Evolutionary conservation across 2,113 vertebrate genomes (phyloP).

Genomic region (Neotoma lepida): DNA sequence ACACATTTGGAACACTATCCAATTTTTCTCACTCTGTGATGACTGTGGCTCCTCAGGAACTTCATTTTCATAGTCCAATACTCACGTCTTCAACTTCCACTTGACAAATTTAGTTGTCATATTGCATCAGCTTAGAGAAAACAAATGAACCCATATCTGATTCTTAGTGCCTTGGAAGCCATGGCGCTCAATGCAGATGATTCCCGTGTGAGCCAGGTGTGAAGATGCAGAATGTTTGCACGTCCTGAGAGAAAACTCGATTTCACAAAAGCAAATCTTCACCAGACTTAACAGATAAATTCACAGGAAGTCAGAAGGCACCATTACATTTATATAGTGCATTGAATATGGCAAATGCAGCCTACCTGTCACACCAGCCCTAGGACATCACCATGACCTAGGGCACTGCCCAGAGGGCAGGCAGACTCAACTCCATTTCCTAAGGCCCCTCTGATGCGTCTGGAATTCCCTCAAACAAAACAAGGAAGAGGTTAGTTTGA

Average conservation of each 20-base stretch:
- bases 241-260: slow-evolving; percentile 8
- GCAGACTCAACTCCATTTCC: neutral
- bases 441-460: neutral
- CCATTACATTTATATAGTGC: neutral
- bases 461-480: slow-evolving; percentile 53
- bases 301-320: slow-evolving; percentile 5
- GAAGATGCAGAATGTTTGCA: slow-evolving; percentile 27
- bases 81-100: slow-evolving; percentile 36
- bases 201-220: slow-evolving; percentile 38
- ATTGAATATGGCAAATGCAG: neutral
- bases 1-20: neutral
- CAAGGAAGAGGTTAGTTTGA: neutral
- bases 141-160: slow-evolving; percentile 28
- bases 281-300: neutral
- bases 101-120: slow-evolving; percentile 51
- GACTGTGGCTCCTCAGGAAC: slow-evolving; percentile 38
- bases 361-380: neutral
- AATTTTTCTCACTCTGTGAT: slow-evolving; percentile 22
- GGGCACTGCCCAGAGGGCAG: neutral
- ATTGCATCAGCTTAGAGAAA: slow-evolving; percentile 16
- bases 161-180: slow-evolving; percentile 19
- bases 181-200: neutral
- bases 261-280: slow-evolving; percentile 54
- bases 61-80: slow-evolving; percentile 59
- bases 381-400: neutral